Evolutionary conservation across 1,140 invertebrate species (phyloP), one percentile per base, ranked within the genome.

Genomic region (Brachystomella parvula): DNA sequence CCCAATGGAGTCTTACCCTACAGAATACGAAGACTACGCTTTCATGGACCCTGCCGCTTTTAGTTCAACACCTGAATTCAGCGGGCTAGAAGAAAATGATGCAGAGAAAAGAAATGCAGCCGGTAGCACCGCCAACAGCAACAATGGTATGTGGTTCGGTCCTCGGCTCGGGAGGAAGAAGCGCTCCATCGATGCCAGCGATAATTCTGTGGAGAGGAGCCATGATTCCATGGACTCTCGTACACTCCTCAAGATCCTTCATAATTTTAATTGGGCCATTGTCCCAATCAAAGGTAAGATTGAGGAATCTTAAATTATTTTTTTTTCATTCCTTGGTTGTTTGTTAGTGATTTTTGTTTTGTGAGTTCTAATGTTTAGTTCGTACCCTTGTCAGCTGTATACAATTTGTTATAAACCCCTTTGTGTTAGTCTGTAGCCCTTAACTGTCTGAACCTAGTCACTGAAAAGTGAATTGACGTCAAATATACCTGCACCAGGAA

Each of bases 221-320:
- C 33, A 1, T n/a, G 66, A 68, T 28, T 32, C 64, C 30, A 29
- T 73, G 3, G 72, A 73, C 44, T 69, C 67, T 26, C 57, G 56
- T 56, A 66, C 66, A 9, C 65, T 73, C 26, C 57, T 67, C n/a
- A 73, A 73, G 64, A 69, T 73, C 26, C 61, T 73, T 15, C 64
- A 61, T 47, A 73, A 71, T 63, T 71, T 71, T 26, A 71, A 71
- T 39, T 73, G 72, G 72, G 72, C 72, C 1, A 71, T 73, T 65
- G 72, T 73, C n/a, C 72, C 72, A 21, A 33, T 73, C 28, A 73
- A 67, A 68, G 64, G 67, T 67, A 63, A 61, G 6, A 29, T 9
- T 17, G 21, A 9, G 9, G 24, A 47, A 21, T 31, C 28, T n/a
- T 15, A 60, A n/a, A 44, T 26, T 6, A 61, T 33, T 9, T 19